These are phyloP conservation scores for Anolis carolinensis DNA, from an alignment of 2,113 vertebrate species.

Conservation along the genomic window DNA sequence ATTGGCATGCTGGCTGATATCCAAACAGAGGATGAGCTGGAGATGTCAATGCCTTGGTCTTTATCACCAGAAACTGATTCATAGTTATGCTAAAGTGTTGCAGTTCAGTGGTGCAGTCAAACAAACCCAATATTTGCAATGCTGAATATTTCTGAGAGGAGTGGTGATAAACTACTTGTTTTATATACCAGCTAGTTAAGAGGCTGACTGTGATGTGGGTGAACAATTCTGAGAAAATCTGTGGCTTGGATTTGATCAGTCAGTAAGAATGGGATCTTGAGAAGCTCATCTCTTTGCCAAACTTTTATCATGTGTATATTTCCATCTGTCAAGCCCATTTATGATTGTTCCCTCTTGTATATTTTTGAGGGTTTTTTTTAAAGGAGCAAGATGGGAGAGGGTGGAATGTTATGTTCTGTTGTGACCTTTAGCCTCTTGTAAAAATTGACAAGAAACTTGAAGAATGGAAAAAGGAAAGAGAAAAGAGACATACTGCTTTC, in stretches of 20 bases:
- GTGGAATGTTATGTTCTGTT: background rate
- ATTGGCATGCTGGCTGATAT: no score
- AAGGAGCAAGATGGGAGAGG: background rate
- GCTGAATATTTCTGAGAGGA: background rate
- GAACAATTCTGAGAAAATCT: background rate
- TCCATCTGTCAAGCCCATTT: background rate
- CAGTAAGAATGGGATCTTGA: no score
- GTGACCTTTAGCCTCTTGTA: background rate
- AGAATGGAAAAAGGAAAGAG: constrained; percentile 22
- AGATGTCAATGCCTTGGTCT: no score
- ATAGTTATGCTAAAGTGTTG: background rate
- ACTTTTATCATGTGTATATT: background rate
- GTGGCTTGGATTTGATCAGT: background rate
- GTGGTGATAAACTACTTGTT: background rate
- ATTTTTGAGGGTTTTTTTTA: background rate
- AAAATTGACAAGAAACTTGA: background rate
- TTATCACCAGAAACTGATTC: no score
- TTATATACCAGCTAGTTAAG: background rate
- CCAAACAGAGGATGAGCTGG: no score
- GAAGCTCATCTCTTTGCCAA: background rate
- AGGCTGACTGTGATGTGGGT: background rate
- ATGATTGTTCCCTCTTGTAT: background rate
- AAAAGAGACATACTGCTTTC: constrained; percentile 10
- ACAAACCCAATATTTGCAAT: background rate
- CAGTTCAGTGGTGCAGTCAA: background rate